phyloP scores from a whole-genome alignment of 2,113 vertebrate species.

The Tricholaema leucomelas region DNA sequence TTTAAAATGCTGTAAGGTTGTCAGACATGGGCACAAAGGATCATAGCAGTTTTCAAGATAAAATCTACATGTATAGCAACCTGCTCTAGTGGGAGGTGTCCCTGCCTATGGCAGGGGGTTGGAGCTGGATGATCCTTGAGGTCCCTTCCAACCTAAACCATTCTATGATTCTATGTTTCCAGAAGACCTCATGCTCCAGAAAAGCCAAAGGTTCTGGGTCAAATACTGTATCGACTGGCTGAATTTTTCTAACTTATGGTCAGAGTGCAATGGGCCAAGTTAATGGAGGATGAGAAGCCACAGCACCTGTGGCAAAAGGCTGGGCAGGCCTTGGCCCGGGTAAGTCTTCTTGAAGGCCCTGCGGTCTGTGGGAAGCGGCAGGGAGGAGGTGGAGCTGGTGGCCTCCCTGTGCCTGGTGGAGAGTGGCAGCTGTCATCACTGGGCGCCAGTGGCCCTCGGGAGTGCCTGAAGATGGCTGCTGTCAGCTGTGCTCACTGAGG shows the following conservation, averaged over 20 bases:
- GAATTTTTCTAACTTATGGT: not conserved
- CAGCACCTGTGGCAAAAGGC: not conserved
- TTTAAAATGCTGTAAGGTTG: not conserved
- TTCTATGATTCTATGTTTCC: too few species aligned
- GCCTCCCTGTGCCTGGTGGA: too few species aligned
- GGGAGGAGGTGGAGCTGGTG: too few species aligned
- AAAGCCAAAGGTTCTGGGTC: not conserved
- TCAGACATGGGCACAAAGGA: not conserved
- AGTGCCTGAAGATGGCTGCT: too few species aligned
- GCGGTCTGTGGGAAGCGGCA: not conserved
- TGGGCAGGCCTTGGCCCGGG: not conserved
- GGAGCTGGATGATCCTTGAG: too few species aligned
- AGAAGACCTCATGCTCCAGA: not conserved
- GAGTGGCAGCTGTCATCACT: too few species aligned
- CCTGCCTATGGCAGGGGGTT: too few species aligned
- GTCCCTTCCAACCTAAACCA: too few species aligned
- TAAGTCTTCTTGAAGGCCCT: not conserved
- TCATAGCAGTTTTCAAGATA: not conserved
- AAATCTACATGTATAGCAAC: not conserved
- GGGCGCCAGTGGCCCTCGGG: too few species aligned
- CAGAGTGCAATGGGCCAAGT: rapidly evolving
- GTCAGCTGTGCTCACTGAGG: too few species aligned
- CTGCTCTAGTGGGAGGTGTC: too few species aligned
- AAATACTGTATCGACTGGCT: not conserved
- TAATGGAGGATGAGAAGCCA: not conserved